Conservation (phyloP, 2,113 vertebrate species). For the Eulemur rufifrons region DNA sequence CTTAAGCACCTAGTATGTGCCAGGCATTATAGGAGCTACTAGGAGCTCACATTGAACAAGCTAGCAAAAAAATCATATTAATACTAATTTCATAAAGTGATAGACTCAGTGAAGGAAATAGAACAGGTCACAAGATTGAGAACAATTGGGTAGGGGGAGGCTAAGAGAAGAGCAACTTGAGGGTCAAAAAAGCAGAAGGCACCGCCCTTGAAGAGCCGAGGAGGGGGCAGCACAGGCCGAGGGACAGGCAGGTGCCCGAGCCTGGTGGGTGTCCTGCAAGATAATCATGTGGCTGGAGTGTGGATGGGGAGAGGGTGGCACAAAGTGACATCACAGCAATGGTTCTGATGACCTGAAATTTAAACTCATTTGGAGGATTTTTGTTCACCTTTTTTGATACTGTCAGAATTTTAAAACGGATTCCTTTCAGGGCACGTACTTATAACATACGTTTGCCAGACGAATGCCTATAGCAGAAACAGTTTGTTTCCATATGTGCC, state of each 20-base stretch:
- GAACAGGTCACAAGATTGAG: background rate
- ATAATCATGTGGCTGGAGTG: rapidly evolving
- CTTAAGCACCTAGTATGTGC: background rate
- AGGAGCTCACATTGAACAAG: no score
- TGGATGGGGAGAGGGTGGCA: background rate
- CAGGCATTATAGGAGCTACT: background rate
- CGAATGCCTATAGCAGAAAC: background rate
- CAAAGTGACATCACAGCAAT: no score
- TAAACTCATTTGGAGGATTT: background rate
- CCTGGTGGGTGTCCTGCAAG: rapidly evolving
- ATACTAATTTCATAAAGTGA: background rate
- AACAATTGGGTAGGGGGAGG: background rate
- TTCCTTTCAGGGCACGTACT: background rate
- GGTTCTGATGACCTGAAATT: background rate
- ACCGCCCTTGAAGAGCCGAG: no score
- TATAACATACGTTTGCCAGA: background rate
- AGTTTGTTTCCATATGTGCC: background rate
- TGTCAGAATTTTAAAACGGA: background rate
- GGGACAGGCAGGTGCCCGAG: rapidly evolving
- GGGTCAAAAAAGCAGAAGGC: background rate
- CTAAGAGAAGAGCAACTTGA: background rate
- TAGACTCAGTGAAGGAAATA: background rate
- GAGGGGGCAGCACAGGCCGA: rapidly evolving
- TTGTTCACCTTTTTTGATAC: background rate
- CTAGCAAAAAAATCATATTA: background rate